These are phyloP conservation scores for Pecten maximus DNA, from an alignment of 2,888 invertebrate species.

Conservation along the genomic window DNA sequence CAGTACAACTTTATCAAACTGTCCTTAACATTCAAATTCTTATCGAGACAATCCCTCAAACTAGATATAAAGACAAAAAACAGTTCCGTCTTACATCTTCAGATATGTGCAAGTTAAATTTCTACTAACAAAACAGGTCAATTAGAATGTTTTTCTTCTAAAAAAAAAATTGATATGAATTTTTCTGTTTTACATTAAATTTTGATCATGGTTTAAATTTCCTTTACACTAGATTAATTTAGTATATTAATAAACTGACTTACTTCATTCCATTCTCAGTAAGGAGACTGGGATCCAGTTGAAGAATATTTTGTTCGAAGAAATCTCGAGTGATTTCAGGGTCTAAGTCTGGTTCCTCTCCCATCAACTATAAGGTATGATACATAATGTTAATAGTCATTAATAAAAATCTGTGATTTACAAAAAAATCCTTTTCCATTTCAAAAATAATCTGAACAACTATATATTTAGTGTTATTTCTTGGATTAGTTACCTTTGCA, in stretches of 20 bases:
- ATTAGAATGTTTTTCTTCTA: no score
- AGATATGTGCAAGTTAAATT: no score
- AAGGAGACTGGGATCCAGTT: constrained; percentile 93
- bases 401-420: no score
- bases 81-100: no score
- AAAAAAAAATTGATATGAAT: no score
- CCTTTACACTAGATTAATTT: no score
- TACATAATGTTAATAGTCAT: neutral
- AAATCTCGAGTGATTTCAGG: constrained; percentile 97
- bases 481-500: constrained; percentile 91
- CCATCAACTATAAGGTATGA: constrained; percentile 78
- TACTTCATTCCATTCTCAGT: constrained; percentile 98
- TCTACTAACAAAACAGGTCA: no score
- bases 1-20: constrained; percentile 82
- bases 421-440: neutral
- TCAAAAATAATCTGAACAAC: neutral
- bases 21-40: constrained; percentile 97
- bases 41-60: constrained; percentile 94
- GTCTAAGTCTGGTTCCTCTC: constrained; percentile 96
- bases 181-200: no score
- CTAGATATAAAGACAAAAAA: no score
- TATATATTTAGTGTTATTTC: neutral
- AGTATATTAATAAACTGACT: constrained; percentile 70
- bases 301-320: constrained; percentile 96
- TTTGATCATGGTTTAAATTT: no score